Evolutionary conservation across 2,113 vertebrate genomes (phyloP).

Genomic region (Rhinopithecus roxellana): DNA sequence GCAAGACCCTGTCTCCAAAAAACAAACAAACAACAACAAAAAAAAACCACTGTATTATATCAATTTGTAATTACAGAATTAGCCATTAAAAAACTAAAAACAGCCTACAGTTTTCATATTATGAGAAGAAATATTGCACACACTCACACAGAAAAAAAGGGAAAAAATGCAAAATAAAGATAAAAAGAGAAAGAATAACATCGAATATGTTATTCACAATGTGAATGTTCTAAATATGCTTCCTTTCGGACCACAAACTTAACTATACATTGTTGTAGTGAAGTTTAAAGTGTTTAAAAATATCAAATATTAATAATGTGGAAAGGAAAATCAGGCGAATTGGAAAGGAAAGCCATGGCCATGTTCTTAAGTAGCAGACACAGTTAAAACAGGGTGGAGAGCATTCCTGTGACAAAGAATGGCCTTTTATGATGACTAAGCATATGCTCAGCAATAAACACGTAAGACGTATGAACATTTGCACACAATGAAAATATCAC

Average conservation of each 20-base stretch:
- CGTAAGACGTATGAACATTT: neutral
- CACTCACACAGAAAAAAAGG: too few species aligned
- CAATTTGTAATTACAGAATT: neutral
- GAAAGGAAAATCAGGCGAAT: neutral
- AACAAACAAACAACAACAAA: too few species aligned
- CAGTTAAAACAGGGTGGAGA: neutral
- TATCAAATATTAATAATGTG: neutral
- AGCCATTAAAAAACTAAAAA: neutral
- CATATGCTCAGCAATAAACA: neutral
- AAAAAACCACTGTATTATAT: neutral
- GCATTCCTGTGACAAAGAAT: neutral
- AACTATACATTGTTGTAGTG: neutral
- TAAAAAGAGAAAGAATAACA: neutral
- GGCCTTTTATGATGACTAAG: neutral
- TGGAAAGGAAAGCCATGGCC: accelerated
- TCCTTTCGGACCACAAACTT: neutral
- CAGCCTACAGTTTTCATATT: neutral
- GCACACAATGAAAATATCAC: neutral
- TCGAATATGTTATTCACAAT: accelerated
- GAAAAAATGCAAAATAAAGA: neutral
- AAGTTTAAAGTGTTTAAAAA: neutral
- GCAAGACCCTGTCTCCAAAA: too few species aligned
- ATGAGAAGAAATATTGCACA: neutral
- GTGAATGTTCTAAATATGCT: neutral
- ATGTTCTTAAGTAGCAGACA: neutral